Base-by-base conservation (phyloP, 2,797 vertebrate species). In the Chaenodraco wilsoni region DNA sequence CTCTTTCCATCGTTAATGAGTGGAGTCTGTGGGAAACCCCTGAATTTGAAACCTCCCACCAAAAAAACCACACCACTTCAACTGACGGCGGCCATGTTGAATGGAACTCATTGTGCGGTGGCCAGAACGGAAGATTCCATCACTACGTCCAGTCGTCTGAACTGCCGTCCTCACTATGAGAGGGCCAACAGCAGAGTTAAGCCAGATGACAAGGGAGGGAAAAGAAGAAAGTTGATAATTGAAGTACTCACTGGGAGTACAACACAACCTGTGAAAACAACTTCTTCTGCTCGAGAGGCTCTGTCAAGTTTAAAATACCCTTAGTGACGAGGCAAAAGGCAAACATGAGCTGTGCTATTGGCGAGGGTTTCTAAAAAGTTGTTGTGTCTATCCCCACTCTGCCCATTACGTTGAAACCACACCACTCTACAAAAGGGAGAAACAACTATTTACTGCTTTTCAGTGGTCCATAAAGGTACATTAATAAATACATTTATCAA, bases 11-110 rank as follows among this genome's bases (percentile, higher is more conserved):
- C 88, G 92, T 92, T 91, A 88, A 92, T 92, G 88, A 87, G 75
- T 64, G 83, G 85, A 88, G 85, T 88, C 84, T 89, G 89, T 89
- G 92, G 91, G 90, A 94, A 94, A 91, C 85, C 87, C 82, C 88
- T 90, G 81, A 82, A 87, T 89, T 58, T 74, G 77, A 89, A 74
- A 79, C 63, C 76, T 54, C 56, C 74, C 14, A 59, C 59, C 49
- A 81, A 81, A 81, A 84, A 89, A 74, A 67, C 71, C 84, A 83
- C 82, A 90, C 73, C 80, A 83, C 81, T 84, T 78, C 78, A 84
- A 90, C 81, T 65, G 73, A 73, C 64, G 79, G 84, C 61, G 37
- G 84, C 82, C 67, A 85, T 68, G 70, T 84, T 93, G 87, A 93
- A 94, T 89, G 89, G 88, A 88, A 78, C 61, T 84, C 79, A 89